Conservation (phyloP, 2,888 invertebrate genomes). For the Noctua janthina region DNA sequence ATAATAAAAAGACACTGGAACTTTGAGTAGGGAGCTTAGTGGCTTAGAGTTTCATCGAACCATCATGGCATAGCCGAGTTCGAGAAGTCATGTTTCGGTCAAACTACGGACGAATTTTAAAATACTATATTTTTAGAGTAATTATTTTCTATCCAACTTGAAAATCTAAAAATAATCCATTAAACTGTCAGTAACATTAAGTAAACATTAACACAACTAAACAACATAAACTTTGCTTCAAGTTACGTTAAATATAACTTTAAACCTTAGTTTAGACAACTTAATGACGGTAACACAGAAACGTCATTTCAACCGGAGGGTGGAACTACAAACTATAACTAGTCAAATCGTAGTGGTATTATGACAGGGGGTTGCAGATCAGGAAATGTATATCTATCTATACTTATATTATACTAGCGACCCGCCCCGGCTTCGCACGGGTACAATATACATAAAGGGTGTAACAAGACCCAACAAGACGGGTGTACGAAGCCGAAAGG, state of each 20-base stretch:
- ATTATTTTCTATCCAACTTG: background rate
- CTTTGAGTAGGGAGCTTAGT: slow-evolving; percentile 3
- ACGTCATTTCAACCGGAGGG: slow-evolving; percentile 30
- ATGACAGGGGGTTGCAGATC: background rate
- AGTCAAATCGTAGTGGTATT: slow-evolving; percentile 26
- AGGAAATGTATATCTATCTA: background rate
- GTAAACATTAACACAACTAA: slow-evolving; percentile 10
- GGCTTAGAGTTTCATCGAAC: background rate
- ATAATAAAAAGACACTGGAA: background rate
- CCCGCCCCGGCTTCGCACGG: no score
- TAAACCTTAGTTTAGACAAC: slow-evolving; percentile 21
- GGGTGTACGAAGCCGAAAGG: no score
- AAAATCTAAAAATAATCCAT: background rate
- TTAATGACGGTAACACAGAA: slow-evolving; percentile 48
- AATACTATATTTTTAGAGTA: background rate
- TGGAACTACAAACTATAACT: slow-evolving; percentile 18
- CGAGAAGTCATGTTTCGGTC: background rate
- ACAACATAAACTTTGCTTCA: slow-evolving; percentile 23
- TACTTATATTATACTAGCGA: background rate
- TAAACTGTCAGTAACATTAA: background rate
- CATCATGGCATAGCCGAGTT: background rate
- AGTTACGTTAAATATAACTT: slow-evolving; percentile 33
- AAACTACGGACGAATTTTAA: background rate
- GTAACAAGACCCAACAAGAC: no score
- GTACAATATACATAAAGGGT: no score